These are phyloP conservation scores for Diglossa brunneiventris DNA, from an alignment of 2,113 vertebrate species.

Conservation along the genomic window DNA sequence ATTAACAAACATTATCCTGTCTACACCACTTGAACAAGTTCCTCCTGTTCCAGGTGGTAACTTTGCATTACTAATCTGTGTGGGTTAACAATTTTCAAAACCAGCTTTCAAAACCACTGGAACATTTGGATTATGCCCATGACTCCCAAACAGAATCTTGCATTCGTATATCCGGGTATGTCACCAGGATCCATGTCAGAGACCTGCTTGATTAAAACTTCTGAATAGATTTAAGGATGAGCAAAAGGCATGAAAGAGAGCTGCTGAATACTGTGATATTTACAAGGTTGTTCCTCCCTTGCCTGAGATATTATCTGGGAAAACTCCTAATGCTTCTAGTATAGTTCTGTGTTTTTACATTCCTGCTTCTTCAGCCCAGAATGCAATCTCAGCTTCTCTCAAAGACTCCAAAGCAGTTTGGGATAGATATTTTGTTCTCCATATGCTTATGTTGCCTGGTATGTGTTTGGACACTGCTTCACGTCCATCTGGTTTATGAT, in stretches of 20 bases:
- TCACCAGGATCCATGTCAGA: neutral
- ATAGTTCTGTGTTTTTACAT: neutral
- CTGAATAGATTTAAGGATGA: neutral
- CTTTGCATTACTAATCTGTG: neutral
- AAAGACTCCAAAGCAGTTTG: neutral
- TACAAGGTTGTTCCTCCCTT: neutral
- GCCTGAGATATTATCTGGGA: neutral
- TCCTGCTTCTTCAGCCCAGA: neutral
- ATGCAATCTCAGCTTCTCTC: neutral
- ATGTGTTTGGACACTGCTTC: neutral
- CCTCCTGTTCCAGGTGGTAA: neutral
- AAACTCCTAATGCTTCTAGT: neutral
- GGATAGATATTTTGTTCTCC: neutral
- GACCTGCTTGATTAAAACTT: neutral
- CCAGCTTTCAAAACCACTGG: neutral
- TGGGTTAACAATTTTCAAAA: neutral
- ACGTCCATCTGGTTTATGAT: neutral
- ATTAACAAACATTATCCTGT: neutral
- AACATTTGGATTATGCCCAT: neutral
- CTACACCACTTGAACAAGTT: neutral
- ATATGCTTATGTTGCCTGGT: neutral
- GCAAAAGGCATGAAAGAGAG: neutral
- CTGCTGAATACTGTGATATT: neutral
- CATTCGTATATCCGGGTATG: neutral
- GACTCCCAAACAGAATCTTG: neutral